Evolutionary conservation across 2,888 invertebrate genomes (phyloP).

Genomic region (Eupithecia centaureata): DNA sequence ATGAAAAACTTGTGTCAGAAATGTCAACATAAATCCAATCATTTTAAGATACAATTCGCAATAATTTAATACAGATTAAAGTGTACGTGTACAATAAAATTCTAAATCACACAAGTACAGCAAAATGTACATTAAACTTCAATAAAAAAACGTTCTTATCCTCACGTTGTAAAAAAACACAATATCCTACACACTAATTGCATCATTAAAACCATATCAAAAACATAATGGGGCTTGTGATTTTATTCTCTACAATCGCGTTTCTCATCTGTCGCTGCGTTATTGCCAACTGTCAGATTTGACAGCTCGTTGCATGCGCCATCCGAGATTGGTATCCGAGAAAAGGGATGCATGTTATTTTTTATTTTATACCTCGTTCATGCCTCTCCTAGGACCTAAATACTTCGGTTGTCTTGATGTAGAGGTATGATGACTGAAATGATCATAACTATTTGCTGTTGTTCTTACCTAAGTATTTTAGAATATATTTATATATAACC

Average conservation of each 20-base stretch:
- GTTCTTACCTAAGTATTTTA: not conserved
- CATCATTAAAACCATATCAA: slow-evolving; percentile 35
- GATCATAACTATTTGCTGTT: no score
- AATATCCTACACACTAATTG: slow-evolving; percentile 22
- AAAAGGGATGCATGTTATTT: no score
- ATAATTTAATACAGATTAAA: no score
- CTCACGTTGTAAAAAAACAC: not conserved
- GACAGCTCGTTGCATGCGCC: slow-evolving; percentile 58
- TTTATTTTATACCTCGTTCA: slow-evolving; percentile 6
- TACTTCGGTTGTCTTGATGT: not conserved
- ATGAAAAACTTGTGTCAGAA: no score
- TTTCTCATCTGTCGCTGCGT: slow-evolving; percentile 56
- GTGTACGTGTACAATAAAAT: no score
- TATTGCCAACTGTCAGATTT: slow-evolving; percentile 59
- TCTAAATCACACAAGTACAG: not conserved
- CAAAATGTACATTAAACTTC: not conserved
- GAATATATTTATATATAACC: not conserved
- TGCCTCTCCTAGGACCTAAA: not conserved
- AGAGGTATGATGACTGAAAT: not conserved
- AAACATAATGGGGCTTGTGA: slow-evolving; percentile 27
- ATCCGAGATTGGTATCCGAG: no score
- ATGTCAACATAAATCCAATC: no score
- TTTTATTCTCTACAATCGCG: slow-evolving; percentile 46
- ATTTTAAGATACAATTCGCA: no score
- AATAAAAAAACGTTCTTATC: not conserved